These are phyloP conservation scores for Etheostoma spectabile DNA, from an alignment of 2,113 vertebrate genomes.

Conservation along the genomic window DNA sequence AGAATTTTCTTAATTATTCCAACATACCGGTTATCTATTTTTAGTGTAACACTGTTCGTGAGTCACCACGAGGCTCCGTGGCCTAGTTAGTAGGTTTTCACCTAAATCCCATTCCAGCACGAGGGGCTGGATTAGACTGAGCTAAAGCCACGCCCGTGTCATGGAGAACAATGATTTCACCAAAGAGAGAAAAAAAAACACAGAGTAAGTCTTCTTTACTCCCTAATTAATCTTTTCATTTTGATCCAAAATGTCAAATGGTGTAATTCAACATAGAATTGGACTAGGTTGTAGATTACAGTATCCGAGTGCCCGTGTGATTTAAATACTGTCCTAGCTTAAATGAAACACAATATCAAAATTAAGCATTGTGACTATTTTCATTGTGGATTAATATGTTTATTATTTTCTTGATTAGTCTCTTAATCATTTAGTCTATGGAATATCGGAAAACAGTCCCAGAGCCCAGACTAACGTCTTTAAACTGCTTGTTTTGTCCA, in stretches of 20 bases:
- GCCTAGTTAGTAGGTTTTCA: constrained; percentile 75
- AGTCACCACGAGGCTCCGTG: constrained; percentile 60
- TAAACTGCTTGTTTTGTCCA: background rate
- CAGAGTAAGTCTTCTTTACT: constrained; percentile 51
- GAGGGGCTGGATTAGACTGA: constrained; percentile 67
- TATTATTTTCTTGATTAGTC: background rate
- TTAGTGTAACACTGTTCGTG: constrained; percentile 44
- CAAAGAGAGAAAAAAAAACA: background rate
- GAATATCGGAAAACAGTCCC: background rate
- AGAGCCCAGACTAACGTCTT: background rate
- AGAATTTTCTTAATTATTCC: constrained; percentile 72
- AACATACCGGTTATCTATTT: constrained; percentile 50
- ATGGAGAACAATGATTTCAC: constrained; percentile 32
- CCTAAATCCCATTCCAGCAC: constrained; percentile 65
- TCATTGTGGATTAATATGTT: background rate
- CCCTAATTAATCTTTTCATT: constrained; percentile 68
- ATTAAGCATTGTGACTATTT: constrained; percentile 17
- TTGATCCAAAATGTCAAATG: constrained; percentile 58
- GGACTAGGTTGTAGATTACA: constrained; percentile 51
- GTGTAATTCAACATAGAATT: constrained; percentile 52
- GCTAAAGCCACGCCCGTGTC: constrained; percentile 64
- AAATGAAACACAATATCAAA: constrained; percentile 46
- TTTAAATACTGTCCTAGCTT: constrained; percentile 41
- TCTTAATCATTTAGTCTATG: background rate
- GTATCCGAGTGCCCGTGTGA: constrained; percentile 15